These are phyloP conservation scores for Sweltsa coloradensis DNA, from an alignment of 1,140 invertebrate species.

Conservation along the genomic window DNA sequence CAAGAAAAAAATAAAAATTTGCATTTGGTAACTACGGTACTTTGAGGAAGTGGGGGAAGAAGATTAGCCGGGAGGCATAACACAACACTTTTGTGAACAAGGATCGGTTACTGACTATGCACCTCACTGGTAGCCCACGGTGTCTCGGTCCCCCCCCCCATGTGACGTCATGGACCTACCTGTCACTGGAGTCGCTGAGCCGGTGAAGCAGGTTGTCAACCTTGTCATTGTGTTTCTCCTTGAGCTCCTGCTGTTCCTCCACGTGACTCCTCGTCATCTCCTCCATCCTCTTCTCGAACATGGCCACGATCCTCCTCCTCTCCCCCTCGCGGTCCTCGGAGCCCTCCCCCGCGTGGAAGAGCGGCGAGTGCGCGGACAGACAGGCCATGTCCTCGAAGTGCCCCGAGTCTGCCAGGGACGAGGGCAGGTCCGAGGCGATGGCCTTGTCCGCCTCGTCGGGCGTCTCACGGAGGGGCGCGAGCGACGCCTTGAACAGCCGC, in stretches of 20 bases:
- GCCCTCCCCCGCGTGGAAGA: conserved; percentile 10
- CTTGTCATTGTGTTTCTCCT: conserved; percentile 66
- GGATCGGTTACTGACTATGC: no score
- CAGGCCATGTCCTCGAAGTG: conserved; percentile 69
- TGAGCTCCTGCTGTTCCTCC: conserved; percentile 53
- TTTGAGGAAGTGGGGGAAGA: no score
- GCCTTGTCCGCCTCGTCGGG: conserved; percentile 61
- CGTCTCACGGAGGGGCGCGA: conserved; percentile 52
- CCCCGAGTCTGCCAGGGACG: conserved; percentile 68
- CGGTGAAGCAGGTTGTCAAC: conserved; percentile 61
- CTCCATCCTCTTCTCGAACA: conserved; percentile 59
- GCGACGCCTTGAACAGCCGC: conserved; percentile 59
- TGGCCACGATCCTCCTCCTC: conserved; percentile 47
- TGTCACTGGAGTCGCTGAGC: conserved; percentile 61
- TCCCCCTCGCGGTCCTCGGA: conserved; percentile 40
- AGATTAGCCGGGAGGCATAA: no score
- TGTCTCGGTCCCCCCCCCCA: background rate
- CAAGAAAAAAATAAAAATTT: no score
- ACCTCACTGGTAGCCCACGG: no score
- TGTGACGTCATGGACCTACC: no score
- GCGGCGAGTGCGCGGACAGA: conserved; percentile 33
- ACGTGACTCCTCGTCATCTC: conserved; percentile 53
- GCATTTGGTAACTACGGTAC: no score
- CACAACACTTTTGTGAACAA: no score
- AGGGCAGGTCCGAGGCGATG: conserved; percentile 32